Percentiles rank a stretch among this genome's conserved stretches.
Evolutionary conservation across 2,888 invertebrate genomes (phyloP).

Genomic region (Autographa pulchrina): DNA sequence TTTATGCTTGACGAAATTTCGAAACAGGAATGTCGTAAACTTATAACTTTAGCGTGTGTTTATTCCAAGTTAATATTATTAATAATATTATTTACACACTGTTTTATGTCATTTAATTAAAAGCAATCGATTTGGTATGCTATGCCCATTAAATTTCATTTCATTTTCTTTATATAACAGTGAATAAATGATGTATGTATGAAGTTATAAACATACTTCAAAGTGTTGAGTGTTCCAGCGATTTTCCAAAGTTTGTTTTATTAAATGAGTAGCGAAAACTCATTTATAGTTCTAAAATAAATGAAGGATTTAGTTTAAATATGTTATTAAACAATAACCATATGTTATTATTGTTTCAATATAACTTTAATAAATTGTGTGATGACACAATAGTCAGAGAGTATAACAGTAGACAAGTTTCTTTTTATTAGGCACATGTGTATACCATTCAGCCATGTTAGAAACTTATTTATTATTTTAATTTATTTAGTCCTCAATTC

Average conservation of each 20-base stretch:
- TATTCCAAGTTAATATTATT: too few species aligned
- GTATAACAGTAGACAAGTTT: background rate
- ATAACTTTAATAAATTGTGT: background rate
- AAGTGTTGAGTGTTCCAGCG: background rate
- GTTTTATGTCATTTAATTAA: background rate
- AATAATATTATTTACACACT: background rate
- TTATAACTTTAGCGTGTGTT: background rate
- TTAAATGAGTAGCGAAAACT: background rate
- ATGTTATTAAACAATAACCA: too few species aligned
- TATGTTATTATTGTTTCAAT: too few species aligned
- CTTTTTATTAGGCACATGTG: background rate
- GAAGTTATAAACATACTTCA: background rate
- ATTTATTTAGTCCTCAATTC: conserved; percentile 22
- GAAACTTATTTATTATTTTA: conserved; percentile 9
- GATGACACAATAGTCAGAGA: background rate
- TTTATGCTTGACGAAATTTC: background rate
- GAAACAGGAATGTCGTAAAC: background rate
- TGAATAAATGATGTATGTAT: background rate
- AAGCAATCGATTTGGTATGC: conserved; percentile 15
- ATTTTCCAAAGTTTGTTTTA: background rate
- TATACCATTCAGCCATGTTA: background rate
- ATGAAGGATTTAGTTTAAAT: too few species aligned
- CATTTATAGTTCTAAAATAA: background rate
- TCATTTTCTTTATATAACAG: conserved; percentile 5
- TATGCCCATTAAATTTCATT: background rate